Evolutionary conservation across 2,113 vertebrate species (phyloP), one percentile per base, ranked within the genome.

Genomic region (Ameiurus melas): DNA sequence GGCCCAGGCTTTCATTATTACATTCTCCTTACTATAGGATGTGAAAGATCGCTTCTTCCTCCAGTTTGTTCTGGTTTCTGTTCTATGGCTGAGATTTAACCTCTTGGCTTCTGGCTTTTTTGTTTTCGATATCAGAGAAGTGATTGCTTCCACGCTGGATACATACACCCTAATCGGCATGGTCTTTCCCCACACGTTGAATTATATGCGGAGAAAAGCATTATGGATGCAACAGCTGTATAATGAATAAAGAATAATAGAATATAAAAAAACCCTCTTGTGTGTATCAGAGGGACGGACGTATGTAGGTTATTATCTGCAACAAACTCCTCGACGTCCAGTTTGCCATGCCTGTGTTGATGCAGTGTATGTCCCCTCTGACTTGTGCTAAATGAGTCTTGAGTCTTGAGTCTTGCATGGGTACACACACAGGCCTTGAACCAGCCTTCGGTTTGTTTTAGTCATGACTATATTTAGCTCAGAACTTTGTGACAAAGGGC

Each of bases 401-500:
- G n/a, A n/a, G n/a, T n/a, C n/a, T n/a, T n/a, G n/a, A n/a, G 82
- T 53, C 62, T 14, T 58, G 83, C 39, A 81, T 88, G 86, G 33
- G 22, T 83, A 36, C 57, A 77, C n/a, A 36, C 22, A 64, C 60
- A 53, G 16, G 20, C 60, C 70, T 43, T 75, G 17, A 36, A 13
- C n/a, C 55, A 16, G 83, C 57, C 64, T 87, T 36, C 16, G 4
- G 77, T 85, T 89, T 85, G 14, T 87, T 82, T 73, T 53, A 66
- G 83, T 60, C 10, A 10, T 75, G 47, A 25, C 84, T 64, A 81
- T 83, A 88, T 88, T 90, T 90, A 73, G 53, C 66, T 43, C 39
- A 73, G 53, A 71, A 71, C 9, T 27, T 43, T 66, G 30, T 81
- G 70, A 39, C 64, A 90, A 43, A 16, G 57, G 82, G 55, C 12